Evolutionary conservation across 1,140 invertebrate species (phyloP).

Genomic region (Cyclargus thomasi): DNA sequence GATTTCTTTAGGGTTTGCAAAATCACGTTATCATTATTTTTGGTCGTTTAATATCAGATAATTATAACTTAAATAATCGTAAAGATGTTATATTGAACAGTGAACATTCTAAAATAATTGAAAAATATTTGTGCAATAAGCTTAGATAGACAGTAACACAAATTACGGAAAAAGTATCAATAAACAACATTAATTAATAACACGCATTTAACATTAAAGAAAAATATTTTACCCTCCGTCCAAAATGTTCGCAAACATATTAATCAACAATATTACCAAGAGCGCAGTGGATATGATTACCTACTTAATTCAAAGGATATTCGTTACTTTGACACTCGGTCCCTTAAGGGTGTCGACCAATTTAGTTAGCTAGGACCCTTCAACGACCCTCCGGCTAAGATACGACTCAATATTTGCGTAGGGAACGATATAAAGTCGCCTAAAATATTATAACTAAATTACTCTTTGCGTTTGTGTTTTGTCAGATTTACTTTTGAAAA

Average conservation of each 20-base stretch:
- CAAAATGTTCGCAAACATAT: not conserved
- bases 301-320: constrained; percentile 10
- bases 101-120: no score
- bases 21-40: not conserved
- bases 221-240: no score
- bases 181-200: not conserved
- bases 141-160: no score
- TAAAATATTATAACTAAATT: not conserved
- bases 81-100: no score
- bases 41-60: not conserved
- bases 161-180: no score
- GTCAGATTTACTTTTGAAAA: not conserved
- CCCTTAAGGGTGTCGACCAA: not conserved
- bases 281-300: not conserved
- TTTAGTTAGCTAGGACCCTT: constrained; percentile 6
- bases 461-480: not conserved
- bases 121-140: no score
- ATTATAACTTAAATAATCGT: not conserved
- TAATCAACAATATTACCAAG: not conserved
- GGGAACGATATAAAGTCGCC: not conserved
- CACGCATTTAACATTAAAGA: no score
- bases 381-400: not conserved
- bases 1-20: not conserved
- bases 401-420: constrained; percentile 1
- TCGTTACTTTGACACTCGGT: not conserved